These are phyloP conservation scores for Acronicta alni DNA, from an alignment of 2,888 invertebrate genomes.

Conservation along the genomic window DNA sequence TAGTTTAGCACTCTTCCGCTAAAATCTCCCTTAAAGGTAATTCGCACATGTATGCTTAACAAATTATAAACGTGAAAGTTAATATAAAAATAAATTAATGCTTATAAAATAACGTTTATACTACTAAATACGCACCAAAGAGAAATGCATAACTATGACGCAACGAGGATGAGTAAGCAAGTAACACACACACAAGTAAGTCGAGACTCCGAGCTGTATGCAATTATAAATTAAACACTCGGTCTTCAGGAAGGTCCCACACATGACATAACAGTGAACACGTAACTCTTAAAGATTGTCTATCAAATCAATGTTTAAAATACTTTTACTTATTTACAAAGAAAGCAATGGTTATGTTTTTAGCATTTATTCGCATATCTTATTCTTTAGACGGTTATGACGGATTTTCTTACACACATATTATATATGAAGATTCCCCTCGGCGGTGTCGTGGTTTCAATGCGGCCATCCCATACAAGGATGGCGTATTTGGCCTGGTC, in stretches of 20 bases:
- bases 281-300: slow-evolving; percentile 1
- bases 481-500: too few relatives aligned
- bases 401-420: too few relatives aligned
- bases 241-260: slow-evolving; percentile 6
- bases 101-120: slow-evolving; percentile 1
- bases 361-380: too few relatives aligned
- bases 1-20: too few relatives aligned
- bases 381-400: too few relatives aligned
- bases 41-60: too few relatives aligned
- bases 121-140: slow-evolving; percentile 18
- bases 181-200: not conserved
- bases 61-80: slow-evolving; percentile 27
- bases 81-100: not conserved
- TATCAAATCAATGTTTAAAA: not conserved
- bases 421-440: too few relatives aligned
- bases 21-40: too few relatives aligned
- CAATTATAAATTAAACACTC: not conserved
- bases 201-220: slow-evolving; percentile 10
- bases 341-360: not conserved
- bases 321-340: not conserved
- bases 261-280: slow-evolving; percentile 9
- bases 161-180: slow-evolving; percentile 36
- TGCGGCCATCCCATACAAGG: too few relatives aligned
- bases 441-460: too few relatives aligned
- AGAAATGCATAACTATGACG: slow-evolving; percentile 39